Evolutionary conservation across 2,888 invertebrate genomes (phyloP).

Genomic region (Drosophila neotestacea): DNA sequence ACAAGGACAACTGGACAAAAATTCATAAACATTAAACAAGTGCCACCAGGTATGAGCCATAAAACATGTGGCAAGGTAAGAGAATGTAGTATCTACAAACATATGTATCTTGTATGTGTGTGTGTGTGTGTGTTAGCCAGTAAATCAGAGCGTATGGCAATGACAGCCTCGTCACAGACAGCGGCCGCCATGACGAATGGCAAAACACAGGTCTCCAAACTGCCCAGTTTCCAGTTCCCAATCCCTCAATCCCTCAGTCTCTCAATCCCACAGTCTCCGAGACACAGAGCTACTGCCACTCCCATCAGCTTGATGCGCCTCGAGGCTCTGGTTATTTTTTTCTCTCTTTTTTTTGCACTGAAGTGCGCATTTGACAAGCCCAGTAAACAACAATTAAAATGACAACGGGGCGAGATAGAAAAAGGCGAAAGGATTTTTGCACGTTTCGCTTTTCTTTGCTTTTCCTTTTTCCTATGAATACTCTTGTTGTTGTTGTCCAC

Average conservation of each 20-base stretch:
- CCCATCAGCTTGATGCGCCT: slow-evolving; percentile 23
- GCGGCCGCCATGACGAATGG: slow-evolving; percentile 73
- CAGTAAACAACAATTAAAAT: slow-evolving; percentile 83
- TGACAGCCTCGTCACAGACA: slow-evolving; percentile 76
- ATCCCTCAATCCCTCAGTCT: neutral
- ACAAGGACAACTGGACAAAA: slow-evolving; percentile 13
- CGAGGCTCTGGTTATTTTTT: slow-evolving; percentile 4
- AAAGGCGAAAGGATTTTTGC: slow-evolving; percentile 61
- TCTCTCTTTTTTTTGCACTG: slow-evolving; percentile 28
- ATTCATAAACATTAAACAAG: slow-evolving; percentile 49
- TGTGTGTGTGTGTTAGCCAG: slow-evolving; percentile 54
- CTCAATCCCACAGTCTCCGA: neutral
- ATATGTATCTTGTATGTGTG: slow-evolving; percentile 4
- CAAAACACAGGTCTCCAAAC: slow-evolving; percentile 40
- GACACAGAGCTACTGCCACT: neutral
- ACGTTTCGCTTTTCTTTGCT: slow-evolving; percentile 56
- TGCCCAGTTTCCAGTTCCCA: slow-evolving; percentile 16
- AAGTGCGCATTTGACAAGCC: slow-evolving; percentile 80
- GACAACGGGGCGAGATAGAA: slow-evolving; percentile 67
- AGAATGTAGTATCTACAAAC: neutral
- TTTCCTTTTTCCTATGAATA: neutral
- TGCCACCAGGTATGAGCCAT: slow-evolving; percentile 18
- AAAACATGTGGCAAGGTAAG: neutral
- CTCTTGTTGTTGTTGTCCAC: slow-evolving; percentile 1
- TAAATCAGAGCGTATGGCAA: slow-evolving; percentile 77